These are phyloP conservation scores for Centropus unirufus DNA, from an alignment of 2,113 vertebrate species.

Conservation along the genomic window DNA sequence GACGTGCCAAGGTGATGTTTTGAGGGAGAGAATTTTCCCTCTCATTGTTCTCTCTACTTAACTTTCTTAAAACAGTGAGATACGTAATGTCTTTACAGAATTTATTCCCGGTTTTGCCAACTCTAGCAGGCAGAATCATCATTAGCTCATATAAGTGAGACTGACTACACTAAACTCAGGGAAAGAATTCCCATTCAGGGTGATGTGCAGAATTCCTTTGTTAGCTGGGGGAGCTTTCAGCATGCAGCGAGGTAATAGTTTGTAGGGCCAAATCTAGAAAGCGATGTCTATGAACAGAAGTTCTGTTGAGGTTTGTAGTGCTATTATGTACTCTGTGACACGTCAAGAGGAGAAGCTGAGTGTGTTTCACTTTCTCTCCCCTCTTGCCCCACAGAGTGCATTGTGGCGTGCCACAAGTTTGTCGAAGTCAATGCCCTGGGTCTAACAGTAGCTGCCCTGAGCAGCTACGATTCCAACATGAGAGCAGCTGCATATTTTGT, in stretches of 20 bases:
- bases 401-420: conserved; percentile 91
- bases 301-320: background rate
- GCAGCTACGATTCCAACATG: conserved; percentile 89
- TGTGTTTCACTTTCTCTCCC: background rate
- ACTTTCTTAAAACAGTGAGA: background rate
- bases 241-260: too few relatives aligned
- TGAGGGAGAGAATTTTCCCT: background rate
- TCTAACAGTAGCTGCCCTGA: conserved; percentile 86
- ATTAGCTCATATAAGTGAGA: background rate
- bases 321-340: fast-evolving
- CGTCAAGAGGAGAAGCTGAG: background rate
- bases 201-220: background rate
- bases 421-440: conserved; percentile 88
- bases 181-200: background rate
- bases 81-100: background rate
- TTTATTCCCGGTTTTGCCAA: background rate
- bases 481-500: conserved; percentile 86
- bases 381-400: conserved; percentile 78
- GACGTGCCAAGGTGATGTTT: background rate
- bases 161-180: background rate
- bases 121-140: background rate
- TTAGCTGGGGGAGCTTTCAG: background rate
- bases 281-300: background rate
- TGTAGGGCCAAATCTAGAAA: background rate
- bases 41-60: background rate